Evolutionary conservation across 2,888 invertebrate genomes (phyloP), one percentile per base, ranked within the genome.

Genomic region (Phortica magna): DNA sequence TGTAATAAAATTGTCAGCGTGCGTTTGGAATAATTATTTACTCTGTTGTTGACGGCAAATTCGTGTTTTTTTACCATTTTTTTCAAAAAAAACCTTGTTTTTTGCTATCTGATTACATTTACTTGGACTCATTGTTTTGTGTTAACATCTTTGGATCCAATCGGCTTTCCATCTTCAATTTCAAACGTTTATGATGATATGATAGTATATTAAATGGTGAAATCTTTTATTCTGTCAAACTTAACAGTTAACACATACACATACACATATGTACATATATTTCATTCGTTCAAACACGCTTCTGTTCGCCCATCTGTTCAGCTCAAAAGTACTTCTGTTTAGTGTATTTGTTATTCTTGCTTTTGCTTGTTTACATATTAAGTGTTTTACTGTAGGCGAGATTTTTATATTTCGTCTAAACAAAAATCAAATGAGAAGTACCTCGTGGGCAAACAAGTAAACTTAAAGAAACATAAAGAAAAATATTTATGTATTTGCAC

Each of bases 361-460:
- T 71, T 71, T 71, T 31, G 61, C 61, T 71, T 71, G 53, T 71
- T 55, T 71, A 71, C 70, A 55, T 71, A 71, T 71, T 71, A 71
- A 71, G 70, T 55, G 70, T 31, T 71, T 53, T 7, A 19, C 7
- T 19, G 22, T 22, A 61, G 61, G 61, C 6, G 19, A 1, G 22
- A 22, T 22, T 17, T 61, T 61, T 17, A 7, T 9, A 12, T 61
- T 22, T 55, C 7, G 19, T 61, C 19, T 61, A 61, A 61, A 61
- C 61, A 61, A 61, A 61, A 7, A 7, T 19, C 6, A 61, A 61
- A 61, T 22, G 61, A 22, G 61, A 22, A 22, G 61, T 7, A 1
- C 6, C 61, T 22, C 61, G 61, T 61, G 61, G 61, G 10, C 17
- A 61, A 61, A 9, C 19, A 19, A 61, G 19, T 61, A 61, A 61